These are phyloP conservation scores for Kryptolebias ocellatus DNA, from an alignment of 2,797 vertebrate genomes.

Conservation along the genomic window DNA sequence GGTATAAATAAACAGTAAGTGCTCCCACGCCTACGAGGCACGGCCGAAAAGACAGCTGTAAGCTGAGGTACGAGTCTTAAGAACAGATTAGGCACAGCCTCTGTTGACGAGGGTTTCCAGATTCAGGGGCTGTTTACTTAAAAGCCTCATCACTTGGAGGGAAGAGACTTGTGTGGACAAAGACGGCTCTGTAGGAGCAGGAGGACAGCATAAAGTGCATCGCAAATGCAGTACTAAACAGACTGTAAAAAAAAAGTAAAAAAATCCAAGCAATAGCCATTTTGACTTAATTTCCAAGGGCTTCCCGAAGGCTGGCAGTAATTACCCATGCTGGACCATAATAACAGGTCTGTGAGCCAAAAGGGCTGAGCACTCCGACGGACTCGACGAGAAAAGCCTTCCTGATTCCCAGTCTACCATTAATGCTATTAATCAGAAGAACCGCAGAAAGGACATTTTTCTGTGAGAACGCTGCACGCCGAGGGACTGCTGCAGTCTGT, in stretches of 20 bases:
- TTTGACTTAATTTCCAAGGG: slow-evolving; percentile 23
- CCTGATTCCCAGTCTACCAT: neutral
- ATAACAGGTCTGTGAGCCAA: slow-evolving; percentile 18
- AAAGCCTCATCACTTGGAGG: slow-evolving; percentile 62
- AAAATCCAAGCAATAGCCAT: slow-evolving; percentile 13
- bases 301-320: slow-evolving; percentile 19
- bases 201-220: slow-evolving; percentile 15
- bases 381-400: slow-evolving; percentile 5
- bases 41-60: slow-evolving; percentile 68
- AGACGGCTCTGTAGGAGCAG: slow-evolving; percentile 26
- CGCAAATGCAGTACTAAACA: neutral
- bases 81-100: slow-evolving; percentile 86
- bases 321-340: slow-evolving; percentile 23
- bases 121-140: slow-evolving; percentile 81
- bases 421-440: neutral
- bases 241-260: neutral
- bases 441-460: too few relatives aligned
- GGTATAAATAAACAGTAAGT: slow-evolving; percentile 85
- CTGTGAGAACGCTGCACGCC: too few relatives aligned
- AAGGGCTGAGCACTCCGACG: slow-evolving; percentile 7
- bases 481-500: too few relatives aligned
- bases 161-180: slow-evolving; percentile 42
- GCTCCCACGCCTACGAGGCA: slow-evolving; percentile 68
- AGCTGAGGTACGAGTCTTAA: slow-evolving; percentile 81
- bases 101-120: slow-evolving; percentile 83